Base-by-base conservation (phyloP, 2,797 vertebrate genomes). In the Acanthopagrus latus region DNA sequence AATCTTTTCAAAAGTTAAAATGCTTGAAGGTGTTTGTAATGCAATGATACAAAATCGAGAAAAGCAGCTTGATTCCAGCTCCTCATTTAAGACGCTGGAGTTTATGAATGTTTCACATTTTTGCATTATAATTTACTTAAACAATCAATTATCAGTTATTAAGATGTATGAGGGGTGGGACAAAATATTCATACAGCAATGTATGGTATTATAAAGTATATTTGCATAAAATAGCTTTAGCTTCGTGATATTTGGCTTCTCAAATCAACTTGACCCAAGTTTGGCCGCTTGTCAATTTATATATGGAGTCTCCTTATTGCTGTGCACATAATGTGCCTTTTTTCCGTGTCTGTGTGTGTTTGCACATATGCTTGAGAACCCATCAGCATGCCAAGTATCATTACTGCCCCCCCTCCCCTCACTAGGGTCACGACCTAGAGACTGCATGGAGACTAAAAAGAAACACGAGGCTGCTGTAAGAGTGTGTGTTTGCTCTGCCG, bases 391-490 rank as follows among this genome's bases (percentile, higher is more conserved):
- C 64, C 33, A 47, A 59, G 43, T 55, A 12, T 72, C 57, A 68
- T 78, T 64, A 64, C 25, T n/a, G 3, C 25, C 25, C 25, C 25
- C 25, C 25, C 25, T 74, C 48, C 7, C 23, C 43, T 7, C 0
- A 11, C 64, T 41, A 29, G 75, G 67, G 76, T 75, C 76, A 13
- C 7, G 23, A 82, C 81, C 83, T n/a, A 43, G 69, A 68, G 63
- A 68, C 79, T 75, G 54, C 68, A 60, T 21, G 41, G 59, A 83
- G 71, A 76, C 82, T 48, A 38, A 63, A 84, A 69, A 82, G 67
- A 82, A 74, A 80, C 12, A 58, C n/a, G 74, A 52, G 46, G 54
- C 83, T 66, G 62, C 62, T 60, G 47, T n/a, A n/a, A 75, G 74
- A 59, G 78, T 57, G 67, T 68, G 67, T 5, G 21, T 78, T 83